Conservation (phyloP, 1,140 invertebrate species). For the Anastrepha obliqua region DNA sequence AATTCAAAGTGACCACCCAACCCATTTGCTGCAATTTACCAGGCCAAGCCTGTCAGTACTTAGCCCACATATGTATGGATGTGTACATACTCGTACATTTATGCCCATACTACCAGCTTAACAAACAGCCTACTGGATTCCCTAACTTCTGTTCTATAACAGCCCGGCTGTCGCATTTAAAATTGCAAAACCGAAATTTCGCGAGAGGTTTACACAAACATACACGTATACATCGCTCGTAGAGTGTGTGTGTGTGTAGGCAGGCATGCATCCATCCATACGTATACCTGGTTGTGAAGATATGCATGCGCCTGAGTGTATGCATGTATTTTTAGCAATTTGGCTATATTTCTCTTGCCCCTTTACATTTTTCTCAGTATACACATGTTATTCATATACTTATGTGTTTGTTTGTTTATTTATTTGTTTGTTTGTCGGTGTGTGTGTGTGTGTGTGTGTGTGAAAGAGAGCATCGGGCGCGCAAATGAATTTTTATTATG, state of each 20-base stretch:
- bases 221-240: background rate
- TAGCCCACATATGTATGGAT: constrained; percentile 12
- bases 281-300: background rate
- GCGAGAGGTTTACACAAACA: background rate
- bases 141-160: background rate
- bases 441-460: background rate
- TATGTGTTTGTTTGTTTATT: background rate
- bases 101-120: background rate
- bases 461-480: background rate
- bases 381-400: background rate
- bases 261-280: background rate
- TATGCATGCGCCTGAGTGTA: background rate
- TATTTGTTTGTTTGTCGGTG: background rate
- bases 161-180: constrained; percentile 32
- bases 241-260: background rate
- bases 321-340: constrained; percentile 5
- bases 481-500: constrained; percentile 52
- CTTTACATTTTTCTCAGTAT: background rate
- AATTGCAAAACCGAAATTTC: constrained; percentile 50
- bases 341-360: background rate
- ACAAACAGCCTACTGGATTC: too few species aligned
- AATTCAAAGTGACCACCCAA: constrained; percentile 9
- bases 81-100: background rate
- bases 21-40: background rate
- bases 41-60: background rate